These are phyloP conservation scores for Callocephalon fimbriatum DNA, from an alignment of 2,113 vertebrate genomes.

Conservation along the genomic window DNA sequence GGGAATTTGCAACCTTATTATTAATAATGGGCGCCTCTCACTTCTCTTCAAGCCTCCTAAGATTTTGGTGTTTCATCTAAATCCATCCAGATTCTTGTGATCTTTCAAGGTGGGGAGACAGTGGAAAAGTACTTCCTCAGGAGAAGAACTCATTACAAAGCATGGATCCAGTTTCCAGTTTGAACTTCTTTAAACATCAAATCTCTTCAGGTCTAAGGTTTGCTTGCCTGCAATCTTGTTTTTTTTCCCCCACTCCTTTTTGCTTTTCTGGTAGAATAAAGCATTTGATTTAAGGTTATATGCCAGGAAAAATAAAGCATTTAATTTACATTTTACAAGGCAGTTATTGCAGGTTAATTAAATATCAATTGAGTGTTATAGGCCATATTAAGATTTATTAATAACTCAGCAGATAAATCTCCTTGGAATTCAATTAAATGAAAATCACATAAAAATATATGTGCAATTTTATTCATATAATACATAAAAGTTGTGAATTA, in stretches of 20 bases:
- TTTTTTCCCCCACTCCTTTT: neutral
- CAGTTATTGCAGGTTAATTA: slow-evolving; percentile 78
- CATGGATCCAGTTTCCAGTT: neutral
- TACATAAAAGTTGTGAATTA: slow-evolving; percentile 70
- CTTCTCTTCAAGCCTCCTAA: neutral
- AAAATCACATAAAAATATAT: slow-evolving; percentile 75
- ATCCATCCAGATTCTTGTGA: slow-evolving; percentile 39
- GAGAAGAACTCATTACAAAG: neutral
- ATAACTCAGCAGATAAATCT: slow-evolving; percentile 76
- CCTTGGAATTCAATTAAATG: slow-evolving; percentile 77
- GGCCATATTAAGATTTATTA: slow-evolving; percentile 79
- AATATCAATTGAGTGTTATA: slow-evolving; percentile 76
- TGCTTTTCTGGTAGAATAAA: slow-evolving; percentile 9
- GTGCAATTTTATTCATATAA: slow-evolving; percentile 71
- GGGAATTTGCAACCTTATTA: slow-evolving; percentile 29
- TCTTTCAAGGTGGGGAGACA: slow-evolving; percentile 16
- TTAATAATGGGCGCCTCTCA: neutral
- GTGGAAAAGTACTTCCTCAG: neutral
- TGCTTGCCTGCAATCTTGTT: neutral
- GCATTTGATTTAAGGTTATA: slow-evolving; percentile 44
- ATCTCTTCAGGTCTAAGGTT: neutral
- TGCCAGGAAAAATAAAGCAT: slow-evolving; percentile 61
- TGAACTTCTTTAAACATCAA: neutral
- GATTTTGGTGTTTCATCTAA: slow-evolving; percentile 41
- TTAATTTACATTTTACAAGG: slow-evolving; percentile 76